Evolutionary conservation across 2,888 invertebrate species (phyloP).

Genomic region (Stenchaetothrips biformis): DNA sequence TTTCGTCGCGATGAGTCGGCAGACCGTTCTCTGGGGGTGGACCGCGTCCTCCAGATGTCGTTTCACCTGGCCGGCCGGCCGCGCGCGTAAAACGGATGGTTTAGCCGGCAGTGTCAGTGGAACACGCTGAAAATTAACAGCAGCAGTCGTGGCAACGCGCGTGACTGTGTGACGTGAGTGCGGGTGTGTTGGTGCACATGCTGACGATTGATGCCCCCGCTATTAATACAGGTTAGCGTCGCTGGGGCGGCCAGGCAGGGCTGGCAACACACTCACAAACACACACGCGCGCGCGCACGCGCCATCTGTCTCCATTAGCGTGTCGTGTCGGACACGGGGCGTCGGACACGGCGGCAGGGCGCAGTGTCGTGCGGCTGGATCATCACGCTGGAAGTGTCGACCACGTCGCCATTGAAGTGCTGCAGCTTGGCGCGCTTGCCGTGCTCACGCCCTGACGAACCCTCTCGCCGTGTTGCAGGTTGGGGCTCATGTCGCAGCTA

Average conservation of each 20-base stretch:
- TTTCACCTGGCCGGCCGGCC: no score
- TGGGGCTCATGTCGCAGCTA: slow-evolving; percentile 17
- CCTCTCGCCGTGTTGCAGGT: background rate
- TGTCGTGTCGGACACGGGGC: slow-evolving; percentile 8
- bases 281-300: background rate
- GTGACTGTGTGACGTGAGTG: background rate
- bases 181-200: background rate
- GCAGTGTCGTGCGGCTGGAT: background rate
- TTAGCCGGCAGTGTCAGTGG: background rate
- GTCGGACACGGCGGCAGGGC: background rate
- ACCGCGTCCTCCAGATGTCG: no score
- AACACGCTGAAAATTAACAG: background rate
- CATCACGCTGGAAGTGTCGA: background rate
- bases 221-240: slow-evolving; percentile 16
- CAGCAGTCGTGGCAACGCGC: background rate
- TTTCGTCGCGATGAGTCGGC: no score
- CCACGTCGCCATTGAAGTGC: no score
- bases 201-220: slow-evolving; percentile 10
- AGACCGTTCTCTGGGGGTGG: no score
- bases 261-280: background rate
- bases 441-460: background rate
- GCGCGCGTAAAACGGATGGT: background rate
- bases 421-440: background rate
- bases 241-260: background rate
- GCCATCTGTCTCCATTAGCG: slow-evolving; percentile 22